A percentile compares a stretch with the other conserved stretches of the same genome.
Evolutionary conservation across 2,797 vertebrate genomes (phyloP).

Genomic region (Sebastes oblongus): DNA sequence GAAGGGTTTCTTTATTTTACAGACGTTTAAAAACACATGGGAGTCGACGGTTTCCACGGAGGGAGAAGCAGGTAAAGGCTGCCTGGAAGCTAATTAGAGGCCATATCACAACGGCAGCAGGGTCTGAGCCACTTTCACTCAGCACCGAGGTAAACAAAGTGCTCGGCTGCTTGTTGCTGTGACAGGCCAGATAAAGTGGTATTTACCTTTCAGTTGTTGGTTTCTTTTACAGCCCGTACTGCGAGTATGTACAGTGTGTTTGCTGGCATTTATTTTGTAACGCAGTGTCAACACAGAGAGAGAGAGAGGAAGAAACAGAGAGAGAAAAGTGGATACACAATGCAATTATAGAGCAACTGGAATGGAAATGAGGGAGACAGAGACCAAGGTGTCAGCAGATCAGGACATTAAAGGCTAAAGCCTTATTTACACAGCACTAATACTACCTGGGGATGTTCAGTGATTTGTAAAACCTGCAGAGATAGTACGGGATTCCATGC

Average conservation of each 20-base stretch:
- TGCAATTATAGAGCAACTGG: constrained; percentile 59
- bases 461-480: constrained; percentile 19
- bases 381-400: constrained; percentile 22
- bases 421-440: constrained; percentile 20
- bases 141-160: constrained; percentile 73
- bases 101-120: constrained; percentile 70
- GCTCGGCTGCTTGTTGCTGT: constrained; percentile 69
- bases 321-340: constrained; percentile 21
- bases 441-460: constrained; percentile 43
- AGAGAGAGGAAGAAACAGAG: constrained; percentile 6
- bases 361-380: constrained; percentile 47
- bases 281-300: constrained; percentile 53
- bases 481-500: background rate
- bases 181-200: constrained; percentile 76
- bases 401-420: constrained; percentile 33
- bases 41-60: constrained; percentile 35
- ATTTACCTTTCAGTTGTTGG: constrained; percentile 75
- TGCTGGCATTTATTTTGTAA: constrained; percentile 36
- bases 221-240: constrained; percentile 54
- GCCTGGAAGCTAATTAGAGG: constrained; percentile 75
- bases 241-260: constrained; percentile 44
- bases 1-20: constrained; percentile 8
- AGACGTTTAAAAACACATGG: constrained; percentile 49
- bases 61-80: constrained; percentile 70
- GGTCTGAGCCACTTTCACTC: constrained; percentile 68